Evolutionary conservation across 1,140 invertebrate species (phyloP), one percentile per base, ranked within the genome.

Genomic region (Drosophila grimshawi): DNA sequence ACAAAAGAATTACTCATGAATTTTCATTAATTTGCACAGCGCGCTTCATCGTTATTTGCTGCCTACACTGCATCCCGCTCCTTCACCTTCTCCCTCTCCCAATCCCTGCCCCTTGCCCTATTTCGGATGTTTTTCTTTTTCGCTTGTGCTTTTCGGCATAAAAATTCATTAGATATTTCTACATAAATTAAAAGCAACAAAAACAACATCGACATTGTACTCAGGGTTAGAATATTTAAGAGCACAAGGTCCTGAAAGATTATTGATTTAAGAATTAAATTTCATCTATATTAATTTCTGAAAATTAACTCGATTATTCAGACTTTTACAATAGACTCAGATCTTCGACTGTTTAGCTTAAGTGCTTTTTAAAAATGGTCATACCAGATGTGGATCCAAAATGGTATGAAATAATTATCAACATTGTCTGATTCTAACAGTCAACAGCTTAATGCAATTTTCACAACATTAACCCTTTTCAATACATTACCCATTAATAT

Each of bases 91-190:
- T 10, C 8, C 52, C 32, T 4, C 11, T 51, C 32, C 19, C 29
- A 6, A 10, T 5, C 7, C 4, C n/a, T 11, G 27, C 6, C 59
- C n/a, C 3, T 10, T 27, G 32, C 27, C 30, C 35, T 11, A 43
- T 29, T 8, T 19, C 39, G 45, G 11, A 37, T 70, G 27, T 48
- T 51, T 45, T 51, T 46, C 43, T 29, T 67, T 46, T 76, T 73
- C 43, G 29, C 51, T 80, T 32, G 35, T 68, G 41, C 0, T 70
- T 69, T 64, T 62, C 55, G 37, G 43, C 83, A 86, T 88, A 86
- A 86, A 88, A 86, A 86, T 86, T 86, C 82, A 86, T 86, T 86
- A 88, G 78, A 81, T 68, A 77, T 86, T 83, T 74, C n/a, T 88
- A 80, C 83, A 86, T 86, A 88, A 86, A 83, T 86, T 86, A 86